Evolutionary conservation across 2,797 vertebrate genomes (phyloP), one percentile per base, ranked within the genome.

Genomic region (Acrossocheilus wenchowensis): DNA sequence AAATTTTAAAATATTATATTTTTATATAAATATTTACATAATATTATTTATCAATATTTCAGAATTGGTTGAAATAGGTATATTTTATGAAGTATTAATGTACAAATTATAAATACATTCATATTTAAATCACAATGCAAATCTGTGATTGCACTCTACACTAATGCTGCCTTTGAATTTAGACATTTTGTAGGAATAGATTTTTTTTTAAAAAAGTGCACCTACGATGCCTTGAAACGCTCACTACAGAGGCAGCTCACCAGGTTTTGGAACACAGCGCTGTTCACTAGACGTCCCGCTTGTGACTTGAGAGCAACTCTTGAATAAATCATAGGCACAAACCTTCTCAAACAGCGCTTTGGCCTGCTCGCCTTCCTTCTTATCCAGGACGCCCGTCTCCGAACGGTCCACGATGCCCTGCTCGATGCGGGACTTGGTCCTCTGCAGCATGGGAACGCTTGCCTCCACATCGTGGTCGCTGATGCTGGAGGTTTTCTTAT

Each of bases 301-400:
- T 48, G n/a, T 19, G 14, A 50, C 45, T 54, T 34, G 19, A 52
- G 73, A 77, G 30, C 77, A 43, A 5, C 23, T 9, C 8, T 41
- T 57, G 0, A 74, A 48, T 54, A 17, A 19, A 60, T 8, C 34
- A 50, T 4, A 64, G 1, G n/a, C 86, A 96, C 93, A 94, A 8
- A 90, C 98, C 92, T 99, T 99, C 93, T 99, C 98, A 73, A 99
- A 99, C 68, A 99, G 96, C 0, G 98, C 98, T 92, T 99, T 99
- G 72, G 98, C 98, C 91, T 99, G 98, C 90, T 99, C 98, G 0
- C 98, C 98, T 88, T 99, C 98, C 91, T 99, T 99, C 93, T 99
- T 99, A 91, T 99, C 98, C 88, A 99, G 91, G 74, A 99, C 97
- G 0, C 98, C 98, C 0, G 98, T 98, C 88, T 99, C 98, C 0